Evolutionary conservation across 2,113 vertebrate genomes (phyloP), one percentile per base, ranked within the genome.

Genomic region (Sylvilagus bachmani): DNA sequence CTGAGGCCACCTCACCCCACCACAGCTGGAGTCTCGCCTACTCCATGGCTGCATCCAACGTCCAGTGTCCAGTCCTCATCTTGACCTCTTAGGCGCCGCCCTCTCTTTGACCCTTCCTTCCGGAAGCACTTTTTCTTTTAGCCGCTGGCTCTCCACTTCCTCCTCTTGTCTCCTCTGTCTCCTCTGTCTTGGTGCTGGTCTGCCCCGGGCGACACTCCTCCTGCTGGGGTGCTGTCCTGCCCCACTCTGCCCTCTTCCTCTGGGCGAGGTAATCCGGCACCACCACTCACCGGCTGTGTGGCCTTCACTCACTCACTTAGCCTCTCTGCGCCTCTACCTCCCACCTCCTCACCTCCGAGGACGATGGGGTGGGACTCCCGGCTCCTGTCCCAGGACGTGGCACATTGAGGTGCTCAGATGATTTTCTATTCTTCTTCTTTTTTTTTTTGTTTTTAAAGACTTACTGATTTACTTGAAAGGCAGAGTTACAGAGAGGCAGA

Each of bases 281-380:
- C 49, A 13, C 33, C 10, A 12, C 62, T 21, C 17, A 44, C 33
- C 0, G 49, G 33, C 71, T 66, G n/a, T 83, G 70, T 51, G 55
- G 71, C 77, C 2, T 38, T 38, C n/a, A 29, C 55, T 27, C 74
- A 64, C 44, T 36, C 49, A 21, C 83, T 51, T 38, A 33, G 6
- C 82, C 53, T 69, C 64, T 73, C 51, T 81, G 36, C 12, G 44
- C 66, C 27, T 66, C 25, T 0, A 16, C 27, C 64, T n/a, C 31
- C 25, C 12, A 8, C 22, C 31, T 44, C 31, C 13, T 19, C 66
- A 14, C 71, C 64, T n/a, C 31, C 25, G 7, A 21, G 77, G 38
- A 36, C 3, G 2, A 10, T 3, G 36, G 0, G 8, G 24, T 6
- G 36, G 0, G 1, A 66, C 10, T 21, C 79, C 69, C 25, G n/a